Conservation (phyloP, 2,113 vertebrate genomes). For the Sinocyclocheilus rhinocerous region DNA sequence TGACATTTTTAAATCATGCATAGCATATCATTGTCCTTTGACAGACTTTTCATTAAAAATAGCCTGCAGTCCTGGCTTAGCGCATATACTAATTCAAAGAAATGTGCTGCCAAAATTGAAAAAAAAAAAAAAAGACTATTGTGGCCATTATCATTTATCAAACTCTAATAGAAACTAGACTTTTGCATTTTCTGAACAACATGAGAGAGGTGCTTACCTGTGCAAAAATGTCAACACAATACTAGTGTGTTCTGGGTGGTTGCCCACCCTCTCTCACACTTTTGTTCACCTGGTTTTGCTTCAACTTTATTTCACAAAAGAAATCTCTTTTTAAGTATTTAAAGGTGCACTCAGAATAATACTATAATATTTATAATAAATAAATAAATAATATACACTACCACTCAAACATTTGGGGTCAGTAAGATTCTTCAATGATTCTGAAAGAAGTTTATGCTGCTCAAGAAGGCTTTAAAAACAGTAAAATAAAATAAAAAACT, state of each 20-base stretch:
- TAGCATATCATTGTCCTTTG: constrained; percentile 19
- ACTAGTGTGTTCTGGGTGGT: neutral
- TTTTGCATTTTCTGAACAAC: neutral
- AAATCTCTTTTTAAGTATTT: neutral
- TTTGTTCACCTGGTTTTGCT: neutral
- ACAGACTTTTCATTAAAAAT: neutral
- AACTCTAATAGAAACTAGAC: neutral
- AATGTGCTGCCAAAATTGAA: neutral
- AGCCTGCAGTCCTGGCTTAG: constrained; percentile 2
- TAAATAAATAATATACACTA: neutral
- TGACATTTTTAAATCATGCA: constrained; percentile 19
- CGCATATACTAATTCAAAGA: neutral
- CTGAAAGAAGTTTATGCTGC: neutral
- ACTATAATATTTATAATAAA: neutral
- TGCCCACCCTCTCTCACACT: neutral
- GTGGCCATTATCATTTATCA: constrained; percentile 1
- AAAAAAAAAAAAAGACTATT: neutral
- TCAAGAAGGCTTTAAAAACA: neutral
- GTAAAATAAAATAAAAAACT: neutral
- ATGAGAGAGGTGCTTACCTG: neutral
- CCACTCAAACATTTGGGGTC: neutral
- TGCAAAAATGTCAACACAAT: neutral
- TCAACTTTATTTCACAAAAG: neutral
- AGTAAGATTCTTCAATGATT: neutral
- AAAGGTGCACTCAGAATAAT: neutral